Evolutionary conservation across 92 coral and sea anemone species (phyloP).

Genomic region (Palythoa caribaeorum): DNA sequence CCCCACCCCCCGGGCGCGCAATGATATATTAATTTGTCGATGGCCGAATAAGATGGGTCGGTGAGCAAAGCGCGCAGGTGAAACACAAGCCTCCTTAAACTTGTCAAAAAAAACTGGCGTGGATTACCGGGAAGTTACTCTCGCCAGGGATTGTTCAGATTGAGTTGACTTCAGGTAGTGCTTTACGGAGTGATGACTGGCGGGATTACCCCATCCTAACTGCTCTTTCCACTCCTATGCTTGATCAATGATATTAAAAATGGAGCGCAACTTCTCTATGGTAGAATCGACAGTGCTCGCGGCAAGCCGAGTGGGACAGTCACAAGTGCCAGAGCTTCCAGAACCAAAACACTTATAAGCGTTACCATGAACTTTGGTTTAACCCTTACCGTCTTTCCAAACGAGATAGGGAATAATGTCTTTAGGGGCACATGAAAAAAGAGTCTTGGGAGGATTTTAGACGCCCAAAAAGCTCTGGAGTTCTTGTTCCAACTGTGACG

Average conservation of each 20-base stretch:
- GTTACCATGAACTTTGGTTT: background rate
- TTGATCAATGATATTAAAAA: background rate
- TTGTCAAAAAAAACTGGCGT: background rate
- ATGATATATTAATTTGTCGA: conserved; percentile 44
- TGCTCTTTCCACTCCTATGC: background rate
- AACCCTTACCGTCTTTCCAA: background rate
- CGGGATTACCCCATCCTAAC: background rate
- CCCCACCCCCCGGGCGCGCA: no score
- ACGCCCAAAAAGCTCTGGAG: conserved; percentile 29
- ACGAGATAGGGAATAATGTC: conserved; percentile 28
- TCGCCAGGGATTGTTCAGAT: conserved; percentile 56
- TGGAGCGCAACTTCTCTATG: background rate
- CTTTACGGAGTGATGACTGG: background rate
- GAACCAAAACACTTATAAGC: conserved; percentile 41
- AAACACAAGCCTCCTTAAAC: conserved; percentile 20
- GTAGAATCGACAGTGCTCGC: conserved; percentile 73
- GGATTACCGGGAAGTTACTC: conserved; percentile 44
- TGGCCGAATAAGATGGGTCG: background rate
- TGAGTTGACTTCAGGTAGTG: conserved; percentile 36
- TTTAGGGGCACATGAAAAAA: conserved; percentile 17
- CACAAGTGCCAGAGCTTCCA: conserved; percentile 36
- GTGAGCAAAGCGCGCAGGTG: conserved; percentile 52
- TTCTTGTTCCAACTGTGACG: conserved; percentile 43
- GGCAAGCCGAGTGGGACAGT: conserved; percentile 74
- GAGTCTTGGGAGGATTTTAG: conserved; percentile 18